phyloP scores from a whole-genome alignment of 2,888 invertebrate species.

The Rhodophaea formosa region DNA sequence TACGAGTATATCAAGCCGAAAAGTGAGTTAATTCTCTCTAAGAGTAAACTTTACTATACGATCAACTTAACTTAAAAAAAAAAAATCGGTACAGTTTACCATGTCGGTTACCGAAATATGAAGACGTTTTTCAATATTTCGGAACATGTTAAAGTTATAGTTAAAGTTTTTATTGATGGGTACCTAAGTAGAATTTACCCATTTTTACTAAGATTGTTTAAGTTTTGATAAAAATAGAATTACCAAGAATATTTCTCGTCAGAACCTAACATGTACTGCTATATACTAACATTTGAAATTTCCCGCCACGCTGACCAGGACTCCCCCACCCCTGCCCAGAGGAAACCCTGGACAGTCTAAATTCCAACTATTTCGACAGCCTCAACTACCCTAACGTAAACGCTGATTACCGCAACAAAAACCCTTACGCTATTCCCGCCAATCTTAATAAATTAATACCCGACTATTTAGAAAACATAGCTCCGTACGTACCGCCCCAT shows the following conservation, averaged over 20 bases:
- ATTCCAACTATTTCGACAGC: conserved; percentile 71
- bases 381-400: conserved; percentile 60
- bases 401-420: conserved; percentile 66
- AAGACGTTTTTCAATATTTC: too few relatives aligned
- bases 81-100: too few relatives aligned
- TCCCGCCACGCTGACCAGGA: conserved; percentile 69
- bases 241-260: conserved; percentile 20
- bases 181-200: too few relatives aligned
- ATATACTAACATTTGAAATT: conserved; percentile 41
- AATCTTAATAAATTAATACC: conserved; percentile 68
- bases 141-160: too few relatives aligned
- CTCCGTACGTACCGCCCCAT: conserved; percentile 72
- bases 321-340: conserved; percentile 52
- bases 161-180: too few relatives aligned
- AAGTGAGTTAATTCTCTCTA: too few relatives aligned
- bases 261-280: conserved; percentile 27
- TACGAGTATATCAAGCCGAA: too few relatives aligned
- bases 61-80: too few relatives aligned
- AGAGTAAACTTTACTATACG: too few relatives aligned
- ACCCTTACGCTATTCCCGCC: conserved; percentile 77
- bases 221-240: too few relatives aligned
- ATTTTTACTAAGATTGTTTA: too few relatives aligned
- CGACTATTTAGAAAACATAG: conserved; percentile 52
- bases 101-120: too few relatives aligned
- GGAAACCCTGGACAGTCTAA: conserved; percentile 67